Conservation (phyloP, 2,888 invertebrate species). For the Hypsopygia costalis region DNA sequence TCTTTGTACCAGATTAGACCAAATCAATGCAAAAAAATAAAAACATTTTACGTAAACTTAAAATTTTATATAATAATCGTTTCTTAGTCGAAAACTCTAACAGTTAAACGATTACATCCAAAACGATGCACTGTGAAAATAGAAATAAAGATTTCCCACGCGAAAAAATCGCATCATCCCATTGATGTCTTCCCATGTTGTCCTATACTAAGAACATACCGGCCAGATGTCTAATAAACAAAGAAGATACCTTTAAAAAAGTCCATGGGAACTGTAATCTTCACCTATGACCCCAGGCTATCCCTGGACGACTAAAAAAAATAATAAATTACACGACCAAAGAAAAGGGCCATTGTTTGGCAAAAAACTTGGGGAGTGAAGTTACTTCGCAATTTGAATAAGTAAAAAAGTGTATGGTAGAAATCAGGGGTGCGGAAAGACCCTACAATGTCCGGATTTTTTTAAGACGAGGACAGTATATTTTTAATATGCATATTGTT, state of each 20-base stretch:
- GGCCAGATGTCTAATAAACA: constrained; percentile 64
- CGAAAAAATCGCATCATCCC: constrained; percentile 28
- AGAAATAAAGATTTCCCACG: constrained; percentile 36
- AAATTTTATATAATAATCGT: too few species aligned
- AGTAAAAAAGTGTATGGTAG: constrained; percentile 38
- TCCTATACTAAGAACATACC: not conserved
- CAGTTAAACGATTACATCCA: too few species aligned
- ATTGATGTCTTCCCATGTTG: not conserved
- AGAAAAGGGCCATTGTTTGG: constrained; percentile 66
- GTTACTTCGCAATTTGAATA: constrained; percentile 72
- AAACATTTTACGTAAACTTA: too few species aligned
- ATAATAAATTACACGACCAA: constrained; percentile 50
- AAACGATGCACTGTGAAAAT: not conserved
- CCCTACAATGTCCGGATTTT: constrained; percentile 51
- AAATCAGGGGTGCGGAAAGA: constrained; percentile 69
- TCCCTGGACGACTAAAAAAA: constrained; percentile 68
- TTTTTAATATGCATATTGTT: constrained; percentile 49
- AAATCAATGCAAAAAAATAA: too few species aligned
- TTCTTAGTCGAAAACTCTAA: too few species aligned
- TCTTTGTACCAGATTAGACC: too few species aligned
- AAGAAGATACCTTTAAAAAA: constrained; percentile 52
- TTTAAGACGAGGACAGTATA: constrained; percentile 58
- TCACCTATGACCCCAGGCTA: constrained; percentile 77
- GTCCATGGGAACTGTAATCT: constrained; percentile 64
- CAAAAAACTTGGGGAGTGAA: constrained; percentile 62